Evolutionary conservation across 2,888 invertebrate species (phyloP), one percentile per base, ranked within the genome.

Genomic region (Graphium colonna): DNA sequence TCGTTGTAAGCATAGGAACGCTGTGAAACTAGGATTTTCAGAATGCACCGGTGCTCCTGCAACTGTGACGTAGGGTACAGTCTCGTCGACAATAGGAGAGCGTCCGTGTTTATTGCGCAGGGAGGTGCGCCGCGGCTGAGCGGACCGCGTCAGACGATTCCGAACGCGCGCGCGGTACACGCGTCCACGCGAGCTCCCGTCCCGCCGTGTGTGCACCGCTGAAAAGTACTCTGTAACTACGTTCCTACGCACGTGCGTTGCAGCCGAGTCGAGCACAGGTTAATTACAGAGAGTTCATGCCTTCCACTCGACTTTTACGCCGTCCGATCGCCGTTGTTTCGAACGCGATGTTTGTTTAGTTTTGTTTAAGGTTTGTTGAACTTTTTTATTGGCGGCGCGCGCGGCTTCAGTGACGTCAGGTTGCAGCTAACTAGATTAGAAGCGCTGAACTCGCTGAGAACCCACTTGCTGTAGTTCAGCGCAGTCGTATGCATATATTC

Each of bases 361-460:
- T 65, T 64, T 40, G 40, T 54, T 49, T 45, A 61, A 79, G 79
- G 86, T 86, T 87, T 85, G 79, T 83, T 85, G 85, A 87, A 86
- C 86, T 87, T 84, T 69, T 65, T 80, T 82, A 76, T 71, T 69
- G 67, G 69, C 68, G 77, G 71, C 75, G 70, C 69, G 73, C 72
- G 77, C 77, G 78, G 79, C 77, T 73, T 59, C 58, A 56, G 75
- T 83, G 86, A 84, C 84, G 83, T 84, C 76, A 75, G 58, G 60
- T 59, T 84, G 82, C 80, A 79, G 60, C 75, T 85, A 86, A 87
- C 78, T 76, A 78, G 85, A 85, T 85, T 84, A 86, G 75, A 74
- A 74, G 79, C 72, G 75, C 67, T 82, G 73, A 83, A 79, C 78
- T 77, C 67, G 64, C 42, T 68, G 76, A n/a, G n/a, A n/a, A n/a